These are phyloP conservation scores for Mormyrops attenuatus DNA, from an alignment of 2,797 vertebrate genomes.

Conservation along the genomic window DNA sequence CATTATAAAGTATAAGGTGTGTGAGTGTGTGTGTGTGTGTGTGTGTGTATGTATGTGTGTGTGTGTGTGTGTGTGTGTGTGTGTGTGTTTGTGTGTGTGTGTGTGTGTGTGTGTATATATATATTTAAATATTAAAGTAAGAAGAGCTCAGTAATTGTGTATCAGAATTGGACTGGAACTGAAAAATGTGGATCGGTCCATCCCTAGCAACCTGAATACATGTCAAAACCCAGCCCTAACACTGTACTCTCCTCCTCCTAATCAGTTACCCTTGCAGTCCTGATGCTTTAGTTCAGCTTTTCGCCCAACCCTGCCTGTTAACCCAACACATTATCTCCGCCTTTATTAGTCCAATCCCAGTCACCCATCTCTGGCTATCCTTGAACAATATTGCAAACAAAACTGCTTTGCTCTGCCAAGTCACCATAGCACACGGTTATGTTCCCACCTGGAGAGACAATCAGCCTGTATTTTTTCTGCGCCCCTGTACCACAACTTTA, in stretches of 20 bases:
- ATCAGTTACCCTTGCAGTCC: neutral
- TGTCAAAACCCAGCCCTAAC: too few species aligned
- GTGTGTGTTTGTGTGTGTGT: neutral
- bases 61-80: neutral
- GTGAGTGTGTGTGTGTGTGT: neutral
- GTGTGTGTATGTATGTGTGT: neutral
- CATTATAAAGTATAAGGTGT: neutral
- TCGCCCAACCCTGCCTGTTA: neutral
- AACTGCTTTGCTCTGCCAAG: neutral
- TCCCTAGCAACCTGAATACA: neutral
- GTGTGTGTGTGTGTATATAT: neutral
- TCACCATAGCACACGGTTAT: neutral
- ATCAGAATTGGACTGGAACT: neutral
- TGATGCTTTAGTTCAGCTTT: neutral
- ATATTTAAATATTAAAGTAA: neutral
- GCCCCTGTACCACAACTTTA: neutral
- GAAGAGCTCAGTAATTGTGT: neutral
- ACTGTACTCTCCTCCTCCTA: neutral
- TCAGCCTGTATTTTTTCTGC: neutral
- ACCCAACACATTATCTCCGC: neutral
- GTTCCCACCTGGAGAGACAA: neutral
- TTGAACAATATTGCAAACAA: neutral
- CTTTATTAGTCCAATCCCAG: neutral
- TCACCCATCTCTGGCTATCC: neutral
- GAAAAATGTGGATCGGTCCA: neutral